Conservation (phyloP, 2,888 invertebrate species). For the Drosophila mercatorum region DNA sequence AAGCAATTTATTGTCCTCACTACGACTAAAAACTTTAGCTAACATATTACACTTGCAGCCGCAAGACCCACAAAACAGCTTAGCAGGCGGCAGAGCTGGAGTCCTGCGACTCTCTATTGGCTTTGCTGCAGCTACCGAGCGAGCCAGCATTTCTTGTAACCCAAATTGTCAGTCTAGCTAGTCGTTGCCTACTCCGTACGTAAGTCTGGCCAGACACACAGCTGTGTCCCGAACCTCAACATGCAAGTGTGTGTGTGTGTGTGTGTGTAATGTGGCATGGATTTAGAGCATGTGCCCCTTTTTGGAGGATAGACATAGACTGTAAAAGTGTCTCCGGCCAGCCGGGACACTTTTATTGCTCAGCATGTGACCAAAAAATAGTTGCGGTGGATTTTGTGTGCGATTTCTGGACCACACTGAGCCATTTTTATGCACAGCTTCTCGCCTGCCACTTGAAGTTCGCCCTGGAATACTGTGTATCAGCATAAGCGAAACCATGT, state of each 20-base stretch:
- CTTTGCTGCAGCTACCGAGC: constrained; percentile 41
- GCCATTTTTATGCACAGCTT: constrained; percentile 62
- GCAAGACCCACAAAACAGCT: constrained; percentile 70
- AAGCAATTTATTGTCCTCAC: constrained; percentile 57
- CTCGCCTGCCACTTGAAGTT: constrained; percentile 14
- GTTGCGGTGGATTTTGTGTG: constrained; percentile 77
- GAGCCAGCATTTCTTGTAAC: constrained; percentile 46
- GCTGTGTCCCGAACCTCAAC: constrained; percentile 49
- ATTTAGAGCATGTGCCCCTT: constrained; percentile 67
- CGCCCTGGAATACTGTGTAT: constrained; percentile 54
- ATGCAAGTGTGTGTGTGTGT: constrained; percentile 5
- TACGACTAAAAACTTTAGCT: constrained; percentile 57
- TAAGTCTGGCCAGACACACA: constrained; percentile 67
- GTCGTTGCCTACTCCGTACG: constrained; percentile 50
- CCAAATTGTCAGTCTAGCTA: constrained; percentile 70
- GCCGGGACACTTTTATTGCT: constrained; percentile 73
- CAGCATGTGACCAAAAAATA: constrained; percentile 75
- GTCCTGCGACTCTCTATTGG: constrained; percentile 18
- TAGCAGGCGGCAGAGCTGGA: constrained; percentile 55
- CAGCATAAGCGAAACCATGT: constrained; percentile 61
- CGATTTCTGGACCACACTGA: constrained; percentile 53
- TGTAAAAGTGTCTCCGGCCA: constrained; percentile 69
- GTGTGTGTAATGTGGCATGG: constrained; percentile 33
- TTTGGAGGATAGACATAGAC: constrained; percentile 71
- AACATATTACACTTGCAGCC: constrained; percentile 67